phyloP scores from a whole-genome alignment of 2,888 invertebrate genomes.

The Agriotes lineatus region DNA sequence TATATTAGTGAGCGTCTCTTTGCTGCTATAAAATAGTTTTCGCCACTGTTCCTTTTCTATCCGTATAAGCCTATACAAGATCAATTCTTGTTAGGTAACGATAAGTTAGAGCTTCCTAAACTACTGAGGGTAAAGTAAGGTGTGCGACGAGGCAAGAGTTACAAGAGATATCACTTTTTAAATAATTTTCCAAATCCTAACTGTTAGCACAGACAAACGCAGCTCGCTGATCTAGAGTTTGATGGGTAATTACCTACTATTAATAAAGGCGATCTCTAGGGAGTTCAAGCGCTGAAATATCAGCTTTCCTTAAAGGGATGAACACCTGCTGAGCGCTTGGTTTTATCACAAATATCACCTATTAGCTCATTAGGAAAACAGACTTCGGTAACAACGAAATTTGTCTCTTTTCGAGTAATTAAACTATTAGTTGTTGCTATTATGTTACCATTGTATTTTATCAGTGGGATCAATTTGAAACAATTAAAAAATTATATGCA shows the following conservation, averaged over 20 bases:
- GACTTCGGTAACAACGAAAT: neutral
- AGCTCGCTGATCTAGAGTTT: constrained; percentile 1
- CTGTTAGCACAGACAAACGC: neutral
- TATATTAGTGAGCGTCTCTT: no score
- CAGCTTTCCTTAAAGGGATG: constrained; percentile 9
- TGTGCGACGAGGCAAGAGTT: neutral
- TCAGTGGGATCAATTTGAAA: no score
- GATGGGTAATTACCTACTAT: constrained; percentile 13
- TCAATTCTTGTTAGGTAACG: neutral
- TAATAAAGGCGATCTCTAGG: constrained; percentile 9
- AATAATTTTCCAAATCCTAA: constrained; percentile 1
- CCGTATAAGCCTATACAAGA: neutral
- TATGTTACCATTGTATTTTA: no score
- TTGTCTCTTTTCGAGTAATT: no score
- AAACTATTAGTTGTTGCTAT: no score
- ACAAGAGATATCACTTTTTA: neutral
- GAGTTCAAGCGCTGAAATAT: constrained; percentile 10
- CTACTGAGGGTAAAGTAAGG: neutral
- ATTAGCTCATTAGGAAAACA: neutral
- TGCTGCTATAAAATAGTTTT: neutral
- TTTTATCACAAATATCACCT: constrained; percentile 7
- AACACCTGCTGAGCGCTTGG: constrained; percentile 13
- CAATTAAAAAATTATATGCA: no score
- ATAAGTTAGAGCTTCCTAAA: neutral
- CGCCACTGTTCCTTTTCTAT: neutral